phyloP scores from a whole-genome alignment of 2,888 invertebrate genomes.

The Cyrtodaria siliqua region DNA sequence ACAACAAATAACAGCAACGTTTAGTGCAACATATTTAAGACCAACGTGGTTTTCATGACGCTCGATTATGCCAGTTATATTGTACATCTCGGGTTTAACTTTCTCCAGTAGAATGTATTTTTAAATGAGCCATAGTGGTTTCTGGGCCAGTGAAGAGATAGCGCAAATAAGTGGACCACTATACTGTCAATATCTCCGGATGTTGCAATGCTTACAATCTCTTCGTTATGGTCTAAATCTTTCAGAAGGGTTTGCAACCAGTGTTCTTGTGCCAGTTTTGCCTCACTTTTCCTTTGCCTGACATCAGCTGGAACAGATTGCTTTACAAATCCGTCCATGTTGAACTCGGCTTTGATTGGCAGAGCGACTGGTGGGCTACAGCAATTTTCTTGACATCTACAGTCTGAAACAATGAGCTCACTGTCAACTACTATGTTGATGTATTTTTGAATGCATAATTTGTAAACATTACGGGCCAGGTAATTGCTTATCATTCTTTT shows the following conservation, averaged over 20 bases:
- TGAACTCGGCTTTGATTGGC: conserved; percentile 15
- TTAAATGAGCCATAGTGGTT: conserved; percentile 18
- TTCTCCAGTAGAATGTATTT: too few relatives aligned
- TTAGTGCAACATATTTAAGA: too few relatives aligned
- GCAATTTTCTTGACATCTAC: conserved; percentile 2
- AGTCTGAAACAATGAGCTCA: conserved; percentile 4
- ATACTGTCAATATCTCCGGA: conserved; percentile 49
- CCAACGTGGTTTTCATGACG: too few relatives aligned
- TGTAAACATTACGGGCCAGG: conserved; percentile 23
- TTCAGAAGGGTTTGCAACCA: background rate
- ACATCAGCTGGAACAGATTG: background rate
- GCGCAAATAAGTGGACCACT: conserved; percentile 31
- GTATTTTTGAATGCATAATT: conserved; percentile 13
- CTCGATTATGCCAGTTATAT: too few relatives aligned
- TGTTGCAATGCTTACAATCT: conserved; percentile 23
- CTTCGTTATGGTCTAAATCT: background rate
- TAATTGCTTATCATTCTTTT: conserved; percentile 48
- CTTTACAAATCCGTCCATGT: conserved; percentile 7
- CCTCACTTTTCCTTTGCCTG: background rate
- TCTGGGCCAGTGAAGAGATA: conserved; percentile 36
- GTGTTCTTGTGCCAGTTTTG: too few relatives aligned
- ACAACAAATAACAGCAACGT: too few relatives aligned
- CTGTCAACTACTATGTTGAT: background rate
- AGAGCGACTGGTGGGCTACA: background rate
- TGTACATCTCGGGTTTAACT: too few relatives aligned